phyloP scores from a whole-genome alignment of 2,113 vertebrate species.

The Myanophis thanlyinensis region DNA sequence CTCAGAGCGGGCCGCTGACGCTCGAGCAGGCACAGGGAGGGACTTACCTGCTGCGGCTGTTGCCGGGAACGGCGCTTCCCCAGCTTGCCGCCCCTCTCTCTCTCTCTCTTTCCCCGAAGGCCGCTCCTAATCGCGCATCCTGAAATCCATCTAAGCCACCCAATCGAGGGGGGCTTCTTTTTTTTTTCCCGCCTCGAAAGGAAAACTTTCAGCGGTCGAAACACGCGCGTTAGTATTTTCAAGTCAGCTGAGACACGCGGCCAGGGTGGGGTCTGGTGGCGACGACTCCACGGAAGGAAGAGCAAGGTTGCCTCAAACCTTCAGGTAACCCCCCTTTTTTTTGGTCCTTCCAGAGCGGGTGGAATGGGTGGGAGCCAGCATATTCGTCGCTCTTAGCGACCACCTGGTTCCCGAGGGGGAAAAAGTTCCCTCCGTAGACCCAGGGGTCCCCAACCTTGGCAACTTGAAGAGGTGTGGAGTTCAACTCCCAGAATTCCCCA shows the following conservation, averaged over 20 bases:
- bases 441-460: background rate
- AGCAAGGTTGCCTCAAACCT: background rate
- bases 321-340: background rate
- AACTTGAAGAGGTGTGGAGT: background rate
- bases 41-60: constrained; percentile 18
- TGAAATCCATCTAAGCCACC: background rate
- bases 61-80: background rate
- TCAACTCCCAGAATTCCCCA: background rate
- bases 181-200: background rate
- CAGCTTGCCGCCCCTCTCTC: background rate
- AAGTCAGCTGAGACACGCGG: background rate
- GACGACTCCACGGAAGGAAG: no score
- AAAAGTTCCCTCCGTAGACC: background rate
- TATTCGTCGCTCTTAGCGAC: background rate
- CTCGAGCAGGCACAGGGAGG: background rate
- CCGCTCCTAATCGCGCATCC: background rate
- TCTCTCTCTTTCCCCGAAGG: background rate
- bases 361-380: no score
- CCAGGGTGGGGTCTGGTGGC: background rate
- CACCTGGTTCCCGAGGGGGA: background rate
- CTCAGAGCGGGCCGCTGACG: background rate
- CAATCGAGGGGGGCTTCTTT: background rate
- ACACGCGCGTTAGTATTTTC: background rate
- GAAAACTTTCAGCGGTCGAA: background rate
- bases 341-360: background rate